Percentiles rank a stretch among this genome's conserved stretches.
Conservation (phyloP, 2,113 vertebrate genomes). For the Etia nguti region DNA sequence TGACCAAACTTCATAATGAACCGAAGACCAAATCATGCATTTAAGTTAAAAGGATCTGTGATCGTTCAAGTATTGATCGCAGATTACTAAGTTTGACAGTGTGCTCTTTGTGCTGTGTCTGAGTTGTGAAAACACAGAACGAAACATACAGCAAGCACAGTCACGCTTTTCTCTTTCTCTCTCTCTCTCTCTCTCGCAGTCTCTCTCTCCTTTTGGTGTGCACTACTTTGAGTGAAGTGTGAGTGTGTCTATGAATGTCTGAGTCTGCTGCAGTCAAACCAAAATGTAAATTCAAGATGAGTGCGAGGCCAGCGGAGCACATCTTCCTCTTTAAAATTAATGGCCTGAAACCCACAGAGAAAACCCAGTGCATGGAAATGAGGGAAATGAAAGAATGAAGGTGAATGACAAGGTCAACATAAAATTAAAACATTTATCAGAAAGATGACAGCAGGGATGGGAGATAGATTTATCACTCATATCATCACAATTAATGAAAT, state of each 20-base stretch:
- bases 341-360: background rate
- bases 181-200: constrained; percentile 31
- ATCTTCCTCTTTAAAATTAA: background rate
- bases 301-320: background rate
- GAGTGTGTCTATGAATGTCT: constrained; percentile 16
- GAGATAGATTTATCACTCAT: background rate
- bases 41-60: background rate
- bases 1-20: constrained; percentile 56
- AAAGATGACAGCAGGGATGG: background rate
- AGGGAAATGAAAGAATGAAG: background rate
- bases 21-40: constrained; percentile 59
- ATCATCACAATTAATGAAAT: background rate
- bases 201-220: constrained; percentile 25
- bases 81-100: constrained; percentile 33
- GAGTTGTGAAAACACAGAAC: constrained; percentile 72
- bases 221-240: constrained; percentile 32
- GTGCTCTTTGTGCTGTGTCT: constrained; percentile 71
- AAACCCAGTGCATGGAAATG: background rate
- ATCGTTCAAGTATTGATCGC: constrained; percentile 8
- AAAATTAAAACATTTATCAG: background rate
- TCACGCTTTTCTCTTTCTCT: constrained; percentile 64
- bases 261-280: constrained; percentile 3
- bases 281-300: background rate
- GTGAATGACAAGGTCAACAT: background rate
- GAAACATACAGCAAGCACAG: constrained; percentile 73